These are phyloP conservation scores for Drosophila asahinai DNA, from an alignment of 1,140 invertebrate genomes.

Conservation along the genomic window DNA sequence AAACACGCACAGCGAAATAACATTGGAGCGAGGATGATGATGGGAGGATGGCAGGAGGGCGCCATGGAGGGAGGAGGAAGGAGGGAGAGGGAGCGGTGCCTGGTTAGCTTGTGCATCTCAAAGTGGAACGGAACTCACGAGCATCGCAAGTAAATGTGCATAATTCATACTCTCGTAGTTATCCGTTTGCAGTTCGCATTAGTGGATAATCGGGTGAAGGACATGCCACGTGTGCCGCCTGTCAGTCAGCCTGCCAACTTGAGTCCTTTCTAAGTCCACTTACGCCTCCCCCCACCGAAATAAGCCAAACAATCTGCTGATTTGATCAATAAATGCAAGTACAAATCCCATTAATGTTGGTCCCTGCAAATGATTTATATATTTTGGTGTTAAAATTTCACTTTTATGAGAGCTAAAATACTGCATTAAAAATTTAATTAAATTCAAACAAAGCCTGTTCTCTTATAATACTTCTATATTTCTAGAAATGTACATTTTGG, in stretches of 20 bases:
- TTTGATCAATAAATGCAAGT: not conserved
- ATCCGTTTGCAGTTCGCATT: conserved; percentile 59
- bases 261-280: conserved; percentile 6
- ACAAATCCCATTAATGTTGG: too few species aligned
- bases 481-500: not conserved
- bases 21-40: conserved; percentile 6
- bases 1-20: conserved; percentile 53
- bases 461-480: not conserved
- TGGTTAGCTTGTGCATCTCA: conserved; percentile 38
- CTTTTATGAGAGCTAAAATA: too few species aligned
- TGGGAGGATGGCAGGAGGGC: not conserved
- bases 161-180: conserved; percentile 64
- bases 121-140: conserved; percentile 37
- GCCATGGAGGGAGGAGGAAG: too few species aligned
- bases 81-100: conserved; percentile 2
- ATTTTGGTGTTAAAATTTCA: too few species aligned
- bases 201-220: conserved; percentile 64
- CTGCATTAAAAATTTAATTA: too few species aligned
- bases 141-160: conserved; percentile 66
- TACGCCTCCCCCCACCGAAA: not conserved
- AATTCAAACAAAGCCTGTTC: too few species aligned
- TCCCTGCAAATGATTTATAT: too few species aligned
- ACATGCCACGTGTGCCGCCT: conserved; percentile 28
- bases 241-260: not conserved
- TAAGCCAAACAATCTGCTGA: not conserved